Evolutionary conservation across 1,140 invertebrate species (phyloP).

Genomic region (Prorops nasuta): DNA sequence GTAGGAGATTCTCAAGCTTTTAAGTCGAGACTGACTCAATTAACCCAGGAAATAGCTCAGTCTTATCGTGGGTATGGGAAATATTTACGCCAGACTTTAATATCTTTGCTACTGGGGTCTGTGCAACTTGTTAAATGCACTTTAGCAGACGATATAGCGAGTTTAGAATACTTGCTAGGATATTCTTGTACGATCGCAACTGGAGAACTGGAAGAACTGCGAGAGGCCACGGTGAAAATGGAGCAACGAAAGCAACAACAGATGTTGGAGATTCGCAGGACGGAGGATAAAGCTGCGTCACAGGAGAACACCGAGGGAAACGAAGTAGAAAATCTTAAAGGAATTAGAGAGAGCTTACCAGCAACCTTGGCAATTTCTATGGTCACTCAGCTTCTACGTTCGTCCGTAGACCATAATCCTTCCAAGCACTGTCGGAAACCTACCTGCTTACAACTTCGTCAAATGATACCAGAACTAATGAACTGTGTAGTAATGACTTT

Average conservation of each 20-base stretch:
- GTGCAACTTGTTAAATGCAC: constrained; percentile 42
- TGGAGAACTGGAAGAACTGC: constrained; percentile 40
- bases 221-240: constrained; percentile 20
- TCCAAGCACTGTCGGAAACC: constrained; percentile 22
- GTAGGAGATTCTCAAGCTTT: constrained; percentile 34
- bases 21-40: constrained; percentile 34
- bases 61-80: constrained; percentile 43
- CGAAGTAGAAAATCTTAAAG: constrained; percentile 16
- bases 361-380: constrained; percentile 45
- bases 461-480: constrained; percentile 46
- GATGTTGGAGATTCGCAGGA: background rate
- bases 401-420: constrained; percentile 30
- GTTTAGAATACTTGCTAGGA: constrained; percentile 43
- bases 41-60: constrained; percentile 45
- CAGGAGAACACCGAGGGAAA: constrained; percentile 13
- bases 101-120: constrained; percentile 44
- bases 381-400: constrained; percentile 42
- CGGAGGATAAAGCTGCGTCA: constrained; percentile 3
- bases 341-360: constrained; percentile 33
- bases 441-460: constrained; percentile 37
- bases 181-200: constrained; percentile 41
- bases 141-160: constrained; percentile 33
- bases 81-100: constrained; percentile 41
- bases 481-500: constrained; percentile 40
- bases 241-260: constrained; percentile 9